Evolutionary conservation across 2,888 invertebrate genomes (phyloP).

Genomic region (Omphaloscelis lunosa): DNA sequence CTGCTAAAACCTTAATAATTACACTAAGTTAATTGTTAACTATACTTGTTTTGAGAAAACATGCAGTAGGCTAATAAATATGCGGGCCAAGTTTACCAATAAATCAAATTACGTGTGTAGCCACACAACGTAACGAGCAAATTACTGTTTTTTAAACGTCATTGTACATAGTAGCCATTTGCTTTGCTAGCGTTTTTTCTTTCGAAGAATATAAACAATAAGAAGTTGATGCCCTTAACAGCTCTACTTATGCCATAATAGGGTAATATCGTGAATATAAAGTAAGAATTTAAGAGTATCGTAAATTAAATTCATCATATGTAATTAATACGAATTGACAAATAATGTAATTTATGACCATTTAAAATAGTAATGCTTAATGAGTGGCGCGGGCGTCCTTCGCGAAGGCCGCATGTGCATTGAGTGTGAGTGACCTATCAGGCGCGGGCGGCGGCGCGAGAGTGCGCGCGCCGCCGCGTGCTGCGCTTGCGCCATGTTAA

Average conservation of each 20-base stretch:
- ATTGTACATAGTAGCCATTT: constrained; percentile 41
- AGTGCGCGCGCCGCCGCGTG: constrained; percentile 65
- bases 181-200: constrained; percentile 16
- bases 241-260: constrained; percentile 7
- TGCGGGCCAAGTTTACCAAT: constrained; percentile 40
- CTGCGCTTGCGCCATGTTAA: constrained; percentile 84
- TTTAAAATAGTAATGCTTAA: constrained; percentile 67
- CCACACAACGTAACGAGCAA: constrained; percentile 39
- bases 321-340: constrained; percentile 57
- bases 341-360: constrained; percentile 38
- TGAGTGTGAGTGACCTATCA: constrained; percentile 86
- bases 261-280: constrained; percentile 8
- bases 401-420: constrained; percentile 82
- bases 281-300: constrained; percentile 1
- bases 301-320: constrained; percentile 22
- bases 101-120: constrained; percentile 61
- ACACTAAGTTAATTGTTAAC: constrained; percentile 79
- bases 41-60: constrained; percentile 73
- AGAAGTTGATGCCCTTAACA: background rate
- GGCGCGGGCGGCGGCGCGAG: constrained; percentile 38
- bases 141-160: constrained; percentile 46
- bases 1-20: constrained; percentile 85
- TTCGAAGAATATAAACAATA: constrained; percentile 1
- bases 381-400: constrained; percentile 80
- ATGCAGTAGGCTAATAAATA: constrained; percentile 59